Percentiles rank a stretch among this genome's conserved stretches.
Conservation (phyloP, 2,113 vertebrate species). For the Eptesicus fuscus region DNA sequence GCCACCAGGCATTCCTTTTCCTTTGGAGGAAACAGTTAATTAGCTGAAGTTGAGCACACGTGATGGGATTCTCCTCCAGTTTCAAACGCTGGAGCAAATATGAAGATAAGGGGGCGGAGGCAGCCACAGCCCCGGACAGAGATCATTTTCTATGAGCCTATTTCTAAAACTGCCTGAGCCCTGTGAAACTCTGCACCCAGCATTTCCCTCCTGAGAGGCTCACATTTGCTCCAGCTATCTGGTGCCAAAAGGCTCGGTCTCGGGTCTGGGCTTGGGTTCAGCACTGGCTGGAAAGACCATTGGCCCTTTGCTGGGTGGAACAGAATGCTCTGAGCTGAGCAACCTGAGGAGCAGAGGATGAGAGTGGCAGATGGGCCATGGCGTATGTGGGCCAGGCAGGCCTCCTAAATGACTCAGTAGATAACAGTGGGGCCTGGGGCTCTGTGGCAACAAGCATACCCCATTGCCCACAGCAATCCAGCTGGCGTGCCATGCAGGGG, state of each 20-base stretch:
- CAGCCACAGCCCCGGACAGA: accelerated
- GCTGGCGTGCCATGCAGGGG: background rate
- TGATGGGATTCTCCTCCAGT: background rate
- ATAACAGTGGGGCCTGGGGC: background rate
- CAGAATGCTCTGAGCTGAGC: background rate
- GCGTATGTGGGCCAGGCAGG: accelerated
- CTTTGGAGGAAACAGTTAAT: background rate
- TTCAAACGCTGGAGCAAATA: background rate
- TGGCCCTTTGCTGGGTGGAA: too few species aligned
- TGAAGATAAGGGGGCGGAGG: background rate
- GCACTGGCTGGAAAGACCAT: background rate
- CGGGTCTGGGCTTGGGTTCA: background rate
- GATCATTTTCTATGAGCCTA: accelerated
- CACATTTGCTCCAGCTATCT: background rate
- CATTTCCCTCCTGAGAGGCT: background rate
- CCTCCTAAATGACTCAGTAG: background rate
- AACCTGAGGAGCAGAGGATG: background rate
- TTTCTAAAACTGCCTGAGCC: background rate
- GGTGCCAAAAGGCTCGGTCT: accelerated
- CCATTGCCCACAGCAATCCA: background rate
- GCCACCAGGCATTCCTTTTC: background rate
- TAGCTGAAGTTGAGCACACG: too few species aligned
- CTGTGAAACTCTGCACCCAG: background rate
- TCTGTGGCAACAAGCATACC: background rate
- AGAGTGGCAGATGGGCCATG: accelerated